Evolutionary conservation across 2,113 vertebrate genomes (phyloP).

Genomic region (Mastomys natalensis): DNA sequence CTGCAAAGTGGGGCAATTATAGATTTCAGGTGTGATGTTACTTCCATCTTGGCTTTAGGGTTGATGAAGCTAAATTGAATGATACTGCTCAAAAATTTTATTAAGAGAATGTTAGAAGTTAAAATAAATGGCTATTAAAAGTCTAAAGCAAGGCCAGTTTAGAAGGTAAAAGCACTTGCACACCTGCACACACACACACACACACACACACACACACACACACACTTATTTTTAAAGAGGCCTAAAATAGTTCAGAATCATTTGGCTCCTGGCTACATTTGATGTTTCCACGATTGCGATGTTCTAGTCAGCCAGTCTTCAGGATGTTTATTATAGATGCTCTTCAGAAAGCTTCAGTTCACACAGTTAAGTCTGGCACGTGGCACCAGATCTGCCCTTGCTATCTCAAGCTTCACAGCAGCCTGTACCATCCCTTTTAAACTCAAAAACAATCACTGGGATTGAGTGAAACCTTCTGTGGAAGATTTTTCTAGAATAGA

Average conservation of each 20-base stretch:
- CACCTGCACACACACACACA: background rate
- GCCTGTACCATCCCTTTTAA: background rate
- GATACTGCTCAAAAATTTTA: background rate
- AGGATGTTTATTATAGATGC: background rate
- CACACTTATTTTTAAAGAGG: background rate
- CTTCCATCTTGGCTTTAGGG: background rate
- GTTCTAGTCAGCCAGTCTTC: background rate
- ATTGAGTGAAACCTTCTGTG: background rate
- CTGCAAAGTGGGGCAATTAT: background rate
- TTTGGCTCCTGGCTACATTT: background rate
- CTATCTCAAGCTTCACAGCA: background rate
- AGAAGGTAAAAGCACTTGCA: background rate
- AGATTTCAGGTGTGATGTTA: background rate
- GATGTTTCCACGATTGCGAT: background rate
- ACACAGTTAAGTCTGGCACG: background rate
- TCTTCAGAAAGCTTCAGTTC: background rate
- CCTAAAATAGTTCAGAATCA: background rate
- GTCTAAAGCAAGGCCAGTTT: background rate
- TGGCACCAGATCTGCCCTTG: background rate
- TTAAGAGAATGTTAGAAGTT: background rate
- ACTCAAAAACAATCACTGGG: slow-evolving; percentile 33
- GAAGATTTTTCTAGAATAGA: slow-evolving; percentile 42
- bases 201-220: background rate
- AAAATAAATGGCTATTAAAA: background rate
- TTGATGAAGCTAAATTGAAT: background rate